A percentile compares a stretch with the other conserved stretches of the same genome.
phyloP scores from a whole-genome alignment of 1,140 invertebrate species.

The Euschistus heros region DNA sequence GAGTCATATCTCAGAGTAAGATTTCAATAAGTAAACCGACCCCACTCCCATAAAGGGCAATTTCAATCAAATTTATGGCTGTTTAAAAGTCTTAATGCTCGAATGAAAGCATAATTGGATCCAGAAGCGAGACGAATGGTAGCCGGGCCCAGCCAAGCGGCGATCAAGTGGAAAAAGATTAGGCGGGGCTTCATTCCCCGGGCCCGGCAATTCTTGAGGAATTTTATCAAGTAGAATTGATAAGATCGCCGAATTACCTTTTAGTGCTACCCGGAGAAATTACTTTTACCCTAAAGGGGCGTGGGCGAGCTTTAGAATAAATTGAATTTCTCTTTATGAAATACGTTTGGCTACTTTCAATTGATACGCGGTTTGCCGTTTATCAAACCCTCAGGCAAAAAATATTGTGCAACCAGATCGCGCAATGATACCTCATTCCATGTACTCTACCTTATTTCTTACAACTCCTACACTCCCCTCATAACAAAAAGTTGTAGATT shows the following conservation, averaged over 20 bases:
- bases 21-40: constrained; percentile 10
- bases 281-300: neutral
- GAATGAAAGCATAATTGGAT: constrained; percentile 17
- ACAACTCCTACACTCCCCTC: too few species aligned
- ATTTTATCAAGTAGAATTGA: constrained; percentile 17
- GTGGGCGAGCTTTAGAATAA: constrained; percentile 1
- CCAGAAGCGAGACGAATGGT: neutral
- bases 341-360: neutral
- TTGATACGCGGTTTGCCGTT: constrained; percentile 1
- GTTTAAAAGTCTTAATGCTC: constrained; percentile 14
- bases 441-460: too few species aligned
- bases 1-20: neutral
- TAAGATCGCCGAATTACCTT: constrained; percentile 13
- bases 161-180: constrained; percentile 17
- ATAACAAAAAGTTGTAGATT: too few species aligned
- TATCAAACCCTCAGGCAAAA: neutral
- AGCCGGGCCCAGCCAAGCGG: neutral
- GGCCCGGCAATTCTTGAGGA: constrained; percentile 1
- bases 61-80: constrained; percentile 9
- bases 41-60: neutral
- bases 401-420: neutral
- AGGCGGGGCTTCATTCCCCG: neutral
- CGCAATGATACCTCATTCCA: too few species aligned
- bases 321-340: neutral
- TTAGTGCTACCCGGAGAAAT: neutral